Base-by-base conservation (phyloP, 2,888 invertebrate species). In the Melieria omissa region DNA sequence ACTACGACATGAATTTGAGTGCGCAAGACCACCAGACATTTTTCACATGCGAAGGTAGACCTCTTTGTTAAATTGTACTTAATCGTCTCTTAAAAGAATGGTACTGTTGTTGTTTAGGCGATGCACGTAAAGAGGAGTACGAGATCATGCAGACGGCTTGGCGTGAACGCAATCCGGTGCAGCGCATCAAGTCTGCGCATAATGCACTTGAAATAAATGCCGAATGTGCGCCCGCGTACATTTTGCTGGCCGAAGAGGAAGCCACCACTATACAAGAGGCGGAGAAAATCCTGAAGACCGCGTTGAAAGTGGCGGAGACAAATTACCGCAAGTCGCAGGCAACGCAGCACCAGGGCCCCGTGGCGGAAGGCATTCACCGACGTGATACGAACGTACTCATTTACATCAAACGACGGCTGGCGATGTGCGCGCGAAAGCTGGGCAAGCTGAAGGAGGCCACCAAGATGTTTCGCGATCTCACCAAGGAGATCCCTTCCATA, bases 21-120 rank as follows among this genome's bases (percentile, higher is more conserved):
- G 98, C 99, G 29, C 98, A 99, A 88, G 99, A 99, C 88, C 99
- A 99, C 88, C 98, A 98, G 86, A 96, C 95, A 5, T 96, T 96
- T 88, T 97, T 97, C 84, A 96, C 95, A 0, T 96, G 96, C 86
- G 96, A 97, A 85, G 93, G 86, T 75, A 29, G 16, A 16, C 16
- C 16, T 29, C 29, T 29, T 29, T 29, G 29, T 29, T 29, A 46
- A 45, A 44, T 61, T 12, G 45, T 55, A 1, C 55, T 14, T 52
- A 52, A n/a, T 52, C 52, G n/a, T 52, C 6, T n/a, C 12, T 52
- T 9, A n/a, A 14, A 52, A 29, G 29, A 29, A 29, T 29, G 29
- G 29, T 52, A 41, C 49, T 16, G 10, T 57, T 7, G n/a, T 12
- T 16, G n/a, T 41, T 3, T 41, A 69, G 69, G 69, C 9, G 69